Conservation (phyloP, 2,113 vertebrate species). For the Brachionichthys hirsutus region DNA sequence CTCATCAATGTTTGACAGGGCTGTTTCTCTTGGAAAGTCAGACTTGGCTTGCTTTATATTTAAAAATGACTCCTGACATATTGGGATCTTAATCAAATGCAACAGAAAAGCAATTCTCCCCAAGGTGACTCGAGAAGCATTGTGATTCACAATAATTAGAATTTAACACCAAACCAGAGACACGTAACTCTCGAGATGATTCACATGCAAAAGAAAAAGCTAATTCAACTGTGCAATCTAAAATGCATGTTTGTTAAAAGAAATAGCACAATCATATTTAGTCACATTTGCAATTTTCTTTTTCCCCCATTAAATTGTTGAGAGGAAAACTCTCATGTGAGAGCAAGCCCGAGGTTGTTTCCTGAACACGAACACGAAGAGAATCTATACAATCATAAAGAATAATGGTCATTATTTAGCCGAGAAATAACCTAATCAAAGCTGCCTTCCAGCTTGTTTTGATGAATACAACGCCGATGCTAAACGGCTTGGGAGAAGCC, state of each 20-base stretch:
- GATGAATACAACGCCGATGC: slow-evolving; percentile 54
- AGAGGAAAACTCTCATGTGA: slow-evolving; percentile 26
- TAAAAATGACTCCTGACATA: slow-evolving; percentile 72
- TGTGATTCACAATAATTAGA: slow-evolving; percentile 64
- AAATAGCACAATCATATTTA: slow-evolving; percentile 1
- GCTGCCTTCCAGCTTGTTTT: slow-evolving; percentile 60
- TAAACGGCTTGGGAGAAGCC: slow-evolving; percentile 35
- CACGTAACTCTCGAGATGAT: slow-evolving; percentile 50
- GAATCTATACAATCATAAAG: slow-evolving; percentile 53
- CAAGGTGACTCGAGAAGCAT: slow-evolving; percentile 72
- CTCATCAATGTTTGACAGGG: slow-evolving; percentile 48
- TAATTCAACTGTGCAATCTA: neutral
- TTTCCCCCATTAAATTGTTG: slow-evolving; percentile 7
- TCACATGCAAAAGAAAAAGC: neutral
- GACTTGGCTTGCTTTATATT: slow-evolving; percentile 47
- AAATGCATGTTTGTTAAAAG: neutral
- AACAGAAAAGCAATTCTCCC: slow-evolving; percentile 73
- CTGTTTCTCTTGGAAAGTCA: slow-evolving; percentile 50
- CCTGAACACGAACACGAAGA: slow-evolving; percentile 38
- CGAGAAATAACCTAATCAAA: slow-evolving; percentile 68
- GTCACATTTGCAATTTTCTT: slow-evolving; percentile 4
- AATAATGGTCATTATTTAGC: slow-evolving; percentile 66
- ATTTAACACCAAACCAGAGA: slow-evolving; percentile 48
- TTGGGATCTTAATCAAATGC: slow-evolving; percentile 71
- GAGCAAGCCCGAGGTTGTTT: slow-evolving; percentile 53